Conservation (phyloP, 1,140 invertebrate genomes). For the Halotydeus destructor region DNA sequence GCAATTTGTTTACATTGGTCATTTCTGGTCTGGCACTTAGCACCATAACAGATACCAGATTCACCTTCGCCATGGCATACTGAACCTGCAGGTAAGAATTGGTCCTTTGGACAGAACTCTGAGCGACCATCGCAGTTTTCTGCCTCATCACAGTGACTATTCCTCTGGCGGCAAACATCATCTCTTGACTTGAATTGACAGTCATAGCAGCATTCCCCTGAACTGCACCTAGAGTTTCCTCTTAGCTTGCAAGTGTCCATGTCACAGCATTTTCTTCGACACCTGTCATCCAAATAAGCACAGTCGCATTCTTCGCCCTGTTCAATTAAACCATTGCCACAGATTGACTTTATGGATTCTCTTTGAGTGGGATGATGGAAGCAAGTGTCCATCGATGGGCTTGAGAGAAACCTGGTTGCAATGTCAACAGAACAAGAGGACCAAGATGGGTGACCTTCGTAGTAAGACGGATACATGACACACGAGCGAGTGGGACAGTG, state of each 20-base stretch:
- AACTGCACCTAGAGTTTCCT: conserved; percentile 25
- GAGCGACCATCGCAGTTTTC: conserved; percentile 84
- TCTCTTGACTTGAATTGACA: conserved; percentile 19
- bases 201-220: conserved; percentile 29
- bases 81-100: too few species aligned
- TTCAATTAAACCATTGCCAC: conserved; percentile 90
- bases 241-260: conserved; percentile 32
- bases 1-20: too few species aligned
- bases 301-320: conserved; percentile 81
- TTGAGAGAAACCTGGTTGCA: conserved; percentile 65
- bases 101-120: conserved; percentile 77
- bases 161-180: conserved; percentile 46
- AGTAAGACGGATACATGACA: conserved; percentile 90
- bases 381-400: conserved; percentile 94
- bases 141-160: conserved; percentile 77
- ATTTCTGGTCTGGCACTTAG: too few species aligned
- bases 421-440: conserved; percentile 70
- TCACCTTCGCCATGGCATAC: too few species aligned
- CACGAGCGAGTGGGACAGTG: conserved; percentile 65
- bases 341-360: conserved; percentile 48
- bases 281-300: conserved; percentile 73
- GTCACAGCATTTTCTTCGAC: conserved; percentile 88
- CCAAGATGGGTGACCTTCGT: conserved; percentile 64
- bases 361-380: conserved; percentile 43
- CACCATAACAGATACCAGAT: too few species aligned